phyloP scores from a whole-genome alignment of 2,888 invertebrate species.

The Tenthredo livida region DNA sequence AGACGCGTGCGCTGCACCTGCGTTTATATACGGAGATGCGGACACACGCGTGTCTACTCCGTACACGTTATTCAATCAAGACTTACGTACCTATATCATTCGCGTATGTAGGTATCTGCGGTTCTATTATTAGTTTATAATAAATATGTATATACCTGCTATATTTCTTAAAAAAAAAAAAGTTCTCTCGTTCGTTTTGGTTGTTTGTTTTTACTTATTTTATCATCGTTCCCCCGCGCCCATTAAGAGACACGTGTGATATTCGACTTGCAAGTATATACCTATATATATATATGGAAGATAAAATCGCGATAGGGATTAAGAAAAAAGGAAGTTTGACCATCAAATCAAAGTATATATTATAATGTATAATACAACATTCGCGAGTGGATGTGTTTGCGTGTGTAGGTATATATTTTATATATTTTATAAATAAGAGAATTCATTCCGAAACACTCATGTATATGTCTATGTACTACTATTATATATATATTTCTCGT shows the following conservation, averaged over 20 bases:
- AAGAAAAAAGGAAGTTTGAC: constrained; percentile 1
- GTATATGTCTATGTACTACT: background rate
- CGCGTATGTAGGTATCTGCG: no score
- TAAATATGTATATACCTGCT: no score
- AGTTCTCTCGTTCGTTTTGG: background rate
- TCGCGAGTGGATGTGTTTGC: no score
- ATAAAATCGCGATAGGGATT: background rate
- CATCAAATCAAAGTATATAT: background rate
- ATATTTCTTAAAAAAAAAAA: no score
- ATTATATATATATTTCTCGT: no score
- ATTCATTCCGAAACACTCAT: background rate
- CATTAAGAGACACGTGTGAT: background rate
- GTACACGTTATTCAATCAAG: background rate
- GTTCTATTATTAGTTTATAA: background rate
- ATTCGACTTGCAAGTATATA: background rate
- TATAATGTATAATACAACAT: background rate
- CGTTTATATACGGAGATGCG: constrained; percentile 14
- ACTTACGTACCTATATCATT: no score
- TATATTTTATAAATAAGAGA: background rate
- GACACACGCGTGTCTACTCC: background rate
- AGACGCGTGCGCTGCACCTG: background rate
- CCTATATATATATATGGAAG: background rate
- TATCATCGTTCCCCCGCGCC: no score
- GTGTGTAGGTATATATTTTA: background rate
- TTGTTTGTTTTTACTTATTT: background rate